Evolutionary conservation across 2,113 vertebrate species (phyloP).

Genomic region (Zosterops borbonicus): DNA sequence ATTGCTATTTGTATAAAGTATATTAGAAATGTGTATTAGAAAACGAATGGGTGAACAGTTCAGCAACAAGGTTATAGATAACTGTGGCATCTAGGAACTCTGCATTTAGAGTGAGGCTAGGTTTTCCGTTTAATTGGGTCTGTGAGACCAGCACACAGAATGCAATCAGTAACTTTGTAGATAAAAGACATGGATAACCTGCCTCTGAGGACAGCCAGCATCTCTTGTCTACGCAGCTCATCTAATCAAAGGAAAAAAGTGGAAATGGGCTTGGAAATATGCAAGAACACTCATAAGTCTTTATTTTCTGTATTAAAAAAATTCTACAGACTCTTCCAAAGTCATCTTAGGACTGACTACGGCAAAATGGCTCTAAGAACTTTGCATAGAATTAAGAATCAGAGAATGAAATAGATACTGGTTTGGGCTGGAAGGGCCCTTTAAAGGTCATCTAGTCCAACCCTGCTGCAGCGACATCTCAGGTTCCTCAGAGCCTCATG

Average conservation of each 20-base stretch:
- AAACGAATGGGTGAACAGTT: background rate
- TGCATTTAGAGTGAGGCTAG: background rate
- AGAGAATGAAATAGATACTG: background rate
- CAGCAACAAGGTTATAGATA: background rate
- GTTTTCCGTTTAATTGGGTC: background rate
- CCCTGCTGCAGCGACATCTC: accelerated
- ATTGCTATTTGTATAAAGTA: background rate
- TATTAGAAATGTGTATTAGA: background rate
- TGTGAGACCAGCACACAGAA: background rate
- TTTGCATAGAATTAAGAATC: background rate
- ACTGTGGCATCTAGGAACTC: background rate
- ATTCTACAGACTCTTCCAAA: background rate
- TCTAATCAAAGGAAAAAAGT: background rate
- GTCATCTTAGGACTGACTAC: background rate
- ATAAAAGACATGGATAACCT: background rate
- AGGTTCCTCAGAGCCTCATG: background rate
- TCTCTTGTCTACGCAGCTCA: background rate
- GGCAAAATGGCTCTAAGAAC: accelerated
- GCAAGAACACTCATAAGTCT: background rate
- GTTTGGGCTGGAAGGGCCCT: background rate
- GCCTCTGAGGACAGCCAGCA: background rate
- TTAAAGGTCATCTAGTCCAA: background rate
- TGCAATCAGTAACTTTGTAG: background rate
- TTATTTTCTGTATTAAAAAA: background rate
- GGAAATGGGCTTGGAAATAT: background rate